These are phyloP conservation scores for Pangasius djambal DNA, from an alignment of 2,797 vertebrate species.

Conservation along the genomic window DNA sequence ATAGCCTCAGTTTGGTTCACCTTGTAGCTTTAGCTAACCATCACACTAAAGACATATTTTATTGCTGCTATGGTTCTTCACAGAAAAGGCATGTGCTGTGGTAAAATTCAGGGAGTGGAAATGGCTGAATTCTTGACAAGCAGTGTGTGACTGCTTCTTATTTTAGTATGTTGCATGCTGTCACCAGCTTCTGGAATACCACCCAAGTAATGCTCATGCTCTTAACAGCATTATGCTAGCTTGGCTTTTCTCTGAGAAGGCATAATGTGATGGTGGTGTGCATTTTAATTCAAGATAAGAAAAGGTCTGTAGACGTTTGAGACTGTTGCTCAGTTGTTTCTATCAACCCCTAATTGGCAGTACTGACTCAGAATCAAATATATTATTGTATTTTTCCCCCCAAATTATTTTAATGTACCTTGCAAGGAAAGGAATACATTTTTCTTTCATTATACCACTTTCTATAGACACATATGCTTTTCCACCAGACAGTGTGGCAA, in stretches of 20 bases:
- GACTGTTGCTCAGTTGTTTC: slow-evolving; percentile 61
- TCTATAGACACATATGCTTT: background rate
- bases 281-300: slow-evolving; percentile 47
- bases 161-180: slow-evolving; percentile 63
- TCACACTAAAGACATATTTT: background rate
- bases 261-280: slow-evolving; percentile 39
- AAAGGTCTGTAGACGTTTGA: slow-evolving; percentile 63
- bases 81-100: background rate
- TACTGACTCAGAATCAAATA: slow-evolving; percentile 11
- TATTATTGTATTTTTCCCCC: background rate
- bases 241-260: slow-evolving; percentile 48
- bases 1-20: background rate
- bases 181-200: slow-evolving; percentile 50
- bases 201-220: slow-evolving; percentile 52
- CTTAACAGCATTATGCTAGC: slow-evolving; percentile 49
- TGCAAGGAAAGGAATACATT: background rate
- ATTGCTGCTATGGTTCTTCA: background rate
- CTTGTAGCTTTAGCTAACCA: slow-evolving; percentile 27
- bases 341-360: slow-evolving; percentile 19
- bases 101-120: background rate
- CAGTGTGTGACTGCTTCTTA: slow-evolving; percentile 10
- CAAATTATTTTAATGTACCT: background rate
- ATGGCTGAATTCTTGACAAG: slow-evolving; percentile 27
- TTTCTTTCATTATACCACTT: background rate
- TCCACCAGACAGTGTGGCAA: slow-evolving; percentile 18